phyloP scores from a whole-genome alignment of 1,140 invertebrate species.

The Drosophila varians region DNA sequence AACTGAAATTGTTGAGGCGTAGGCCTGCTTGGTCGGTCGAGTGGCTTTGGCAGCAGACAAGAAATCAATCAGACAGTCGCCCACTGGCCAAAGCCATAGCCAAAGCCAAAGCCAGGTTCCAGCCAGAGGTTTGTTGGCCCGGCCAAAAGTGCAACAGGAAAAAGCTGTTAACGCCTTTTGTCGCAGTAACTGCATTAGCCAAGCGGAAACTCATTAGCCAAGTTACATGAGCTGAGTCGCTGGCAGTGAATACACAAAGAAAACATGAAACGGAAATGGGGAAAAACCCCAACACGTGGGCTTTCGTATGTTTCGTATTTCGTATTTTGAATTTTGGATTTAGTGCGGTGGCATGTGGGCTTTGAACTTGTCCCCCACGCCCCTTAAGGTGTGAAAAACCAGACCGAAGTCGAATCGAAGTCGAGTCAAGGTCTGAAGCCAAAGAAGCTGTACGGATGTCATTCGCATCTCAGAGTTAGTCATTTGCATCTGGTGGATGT shows the following conservation, averaged over 20 bases:
- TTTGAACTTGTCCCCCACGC: slow-evolving; percentile 39
- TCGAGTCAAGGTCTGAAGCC: slow-evolving; percentile 54
- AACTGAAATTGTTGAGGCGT: slow-evolving; percentile 53
- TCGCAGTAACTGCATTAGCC: slow-evolving; percentile 36
- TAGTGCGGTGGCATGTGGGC: slow-evolving; percentile 20
- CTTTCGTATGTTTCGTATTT: background rate
- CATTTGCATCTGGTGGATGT: slow-evolving; percentile 10
- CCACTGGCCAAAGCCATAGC: slow-evolving; percentile 29
- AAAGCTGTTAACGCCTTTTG: slow-evolving; percentile 53
- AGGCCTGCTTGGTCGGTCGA: slow-evolving; percentile 31
- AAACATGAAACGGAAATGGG: slow-evolving; percentile 60
- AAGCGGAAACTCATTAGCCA: slow-evolving; percentile 79
- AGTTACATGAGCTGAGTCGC: slow-evolving; percentile 26
- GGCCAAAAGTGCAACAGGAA: slow-evolving; percentile 31
- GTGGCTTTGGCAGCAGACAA: slow-evolving; percentile 29
- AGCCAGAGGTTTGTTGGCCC: slow-evolving; percentile 2
- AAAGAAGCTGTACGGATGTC: slow-evolving; percentile 32
- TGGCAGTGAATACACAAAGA: slow-evolving; percentile 10
- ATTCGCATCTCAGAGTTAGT: background rate
- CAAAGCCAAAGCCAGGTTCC: slow-evolving; percentile 25
- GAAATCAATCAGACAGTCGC: slow-evolving; percentile 54
- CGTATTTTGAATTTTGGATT: background rate
- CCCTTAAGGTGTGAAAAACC: slow-evolving; percentile 23
- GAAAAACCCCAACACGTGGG: slow-evolving; percentile 47
- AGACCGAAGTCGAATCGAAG: slow-evolving; percentile 51